phyloP scores from a whole-genome alignment of 2,797 vertebrate genomes.

The Semotilus atromaculatus region DNA sequence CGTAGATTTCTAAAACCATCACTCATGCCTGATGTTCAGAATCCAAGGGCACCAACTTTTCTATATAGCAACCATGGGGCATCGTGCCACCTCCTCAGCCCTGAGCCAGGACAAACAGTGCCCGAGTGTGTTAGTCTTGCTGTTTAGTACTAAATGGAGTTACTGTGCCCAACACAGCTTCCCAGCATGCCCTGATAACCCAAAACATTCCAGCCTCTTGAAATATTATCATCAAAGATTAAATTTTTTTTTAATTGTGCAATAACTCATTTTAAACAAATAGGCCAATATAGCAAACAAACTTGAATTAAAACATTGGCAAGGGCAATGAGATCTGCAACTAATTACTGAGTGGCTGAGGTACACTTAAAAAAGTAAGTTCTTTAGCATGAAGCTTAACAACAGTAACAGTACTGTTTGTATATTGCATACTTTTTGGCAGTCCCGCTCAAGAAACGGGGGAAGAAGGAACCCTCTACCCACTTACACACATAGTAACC shows the following conservation, averaged over 20 bases:
- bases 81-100: slow-evolving; percentile 33
- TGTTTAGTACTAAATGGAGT: slow-evolving; percentile 56
- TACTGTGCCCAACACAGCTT: slow-evolving; percentile 46
- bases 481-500: slow-evolving; percentile 25
- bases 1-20: not conserved
- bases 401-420: slow-evolving; percentile 55
- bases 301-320: slow-evolving; percentile 51
- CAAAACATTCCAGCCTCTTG: slow-evolving; percentile 39
- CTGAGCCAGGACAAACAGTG: slow-evolving; percentile 59
- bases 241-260: slow-evolving; percentile 40
- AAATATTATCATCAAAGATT: slow-evolving; percentile 49
- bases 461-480: slow-evolving; percentile 4
- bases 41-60: slow-evolving; percentile 38
- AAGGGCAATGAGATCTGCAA: slow-evolving; percentile 55
- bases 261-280: slow-evolving; percentile 17
- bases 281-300: slow-evolving; percentile 40
- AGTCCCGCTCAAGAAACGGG: slow-evolving; percentile 25
- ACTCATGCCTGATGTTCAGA: slow-evolving; percentile 30
- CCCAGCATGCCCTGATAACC: slow-evolving; percentile 39
- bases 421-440: not conserved
- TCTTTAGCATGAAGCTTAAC: slow-evolving; percentile 48
- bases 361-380: slow-evolving; percentile 18
- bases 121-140: slow-evolving; percentile 3
- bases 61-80: slow-evolving; percentile 34
- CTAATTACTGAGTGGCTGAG: slow-evolving; percentile 56